Evolutionary conservation across 23 tunicate species (phyloP).

Genomic region (Ciona savignyi): DNA sequence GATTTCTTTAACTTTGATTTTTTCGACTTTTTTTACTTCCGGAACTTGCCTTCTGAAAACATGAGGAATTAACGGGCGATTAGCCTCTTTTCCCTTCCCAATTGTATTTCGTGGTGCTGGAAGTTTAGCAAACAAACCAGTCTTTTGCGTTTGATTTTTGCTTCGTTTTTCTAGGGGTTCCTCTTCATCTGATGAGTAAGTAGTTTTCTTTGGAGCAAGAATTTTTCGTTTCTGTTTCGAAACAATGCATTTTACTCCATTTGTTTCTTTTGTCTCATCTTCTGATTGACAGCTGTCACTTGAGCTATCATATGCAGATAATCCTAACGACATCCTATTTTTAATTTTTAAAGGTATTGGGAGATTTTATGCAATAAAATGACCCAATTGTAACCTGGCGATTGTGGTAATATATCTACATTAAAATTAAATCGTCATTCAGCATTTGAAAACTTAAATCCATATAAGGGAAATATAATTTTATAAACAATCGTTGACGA

Average conservation of each 20-base stretch:
- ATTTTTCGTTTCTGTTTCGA: conserved; percentile 30
- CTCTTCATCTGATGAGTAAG: conserved; percentile 55
- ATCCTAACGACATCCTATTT: conserved; percentile 36
- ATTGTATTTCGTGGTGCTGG: conserved; percentile 71
- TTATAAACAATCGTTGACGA: too few relatives aligned
- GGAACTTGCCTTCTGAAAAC: conserved; percentile 28
- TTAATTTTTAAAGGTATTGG: too few relatives aligned
- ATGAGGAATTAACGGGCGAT: conserved; percentile 48
- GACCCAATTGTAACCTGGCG: too few relatives aligned
- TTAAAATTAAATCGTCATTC: too few relatives aligned
- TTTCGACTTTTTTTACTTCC: conserved; percentile 2
- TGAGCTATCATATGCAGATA: conserved; percentile 50
- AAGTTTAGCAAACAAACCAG: conserved; percentile 83
- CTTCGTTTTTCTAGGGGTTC: conserved; percentile 39
- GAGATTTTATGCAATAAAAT: too few relatives aligned
- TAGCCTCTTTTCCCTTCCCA: conserved; percentile 42
- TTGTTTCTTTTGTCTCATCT: not conserved
- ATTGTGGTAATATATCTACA: too few relatives aligned
- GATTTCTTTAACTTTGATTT: not conserved
- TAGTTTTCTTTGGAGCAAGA: conserved; percentile 17
- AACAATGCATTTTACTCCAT: not conserved
- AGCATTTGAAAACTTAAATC: too few relatives aligned
- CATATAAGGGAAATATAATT: too few relatives aligned
- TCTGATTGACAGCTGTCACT: conserved; percentile 43
- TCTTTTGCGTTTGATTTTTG: conserved; percentile 5